These are phyloP conservation scores for Distichodus sexfasciatus DNA, from an alignment of 2,797 vertebrate species.

Conservation along the genomic window DNA sequence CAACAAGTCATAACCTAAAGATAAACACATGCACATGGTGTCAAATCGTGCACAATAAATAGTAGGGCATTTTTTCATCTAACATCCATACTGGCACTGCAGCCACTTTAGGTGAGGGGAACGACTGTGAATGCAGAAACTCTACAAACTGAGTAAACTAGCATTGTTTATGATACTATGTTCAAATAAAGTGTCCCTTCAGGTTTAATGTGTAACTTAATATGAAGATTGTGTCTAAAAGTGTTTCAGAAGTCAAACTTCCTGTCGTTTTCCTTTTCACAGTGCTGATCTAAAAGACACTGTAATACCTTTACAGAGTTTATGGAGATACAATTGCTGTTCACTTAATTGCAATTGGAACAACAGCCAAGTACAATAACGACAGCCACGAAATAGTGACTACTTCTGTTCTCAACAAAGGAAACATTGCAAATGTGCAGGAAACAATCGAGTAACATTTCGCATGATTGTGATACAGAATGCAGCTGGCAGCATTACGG, in stretches of 20 bases:
- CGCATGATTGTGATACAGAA: no score
- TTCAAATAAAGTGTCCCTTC: neutral
- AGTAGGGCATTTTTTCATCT: neutral
- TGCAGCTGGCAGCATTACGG: no score
- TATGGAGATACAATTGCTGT: neutral
- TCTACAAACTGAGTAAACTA: neutral
- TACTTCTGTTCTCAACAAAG: neutral
- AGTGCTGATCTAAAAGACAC: neutral
- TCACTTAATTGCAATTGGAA: neutral
- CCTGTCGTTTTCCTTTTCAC: neutral
- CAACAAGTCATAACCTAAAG: conserved; percentile 72
- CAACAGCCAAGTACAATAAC: neutral
- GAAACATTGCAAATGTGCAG: neutral
- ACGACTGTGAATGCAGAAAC: neutral
- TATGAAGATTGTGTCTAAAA: no score
- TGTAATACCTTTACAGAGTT: neutral
- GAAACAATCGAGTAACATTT: no score
- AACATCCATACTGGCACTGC: neutral
- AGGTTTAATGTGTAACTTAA: neutral
- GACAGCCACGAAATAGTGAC: neutral
- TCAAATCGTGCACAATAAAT: neutral
- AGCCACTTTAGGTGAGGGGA: neutral
- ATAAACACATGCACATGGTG: conserved; percentile 24
- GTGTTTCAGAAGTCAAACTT: conserved; percentile 1
- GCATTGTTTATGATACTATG: neutral